Conservation (phyloP, 2,113 vertebrate species). For the Labeo rohita region DNA sequence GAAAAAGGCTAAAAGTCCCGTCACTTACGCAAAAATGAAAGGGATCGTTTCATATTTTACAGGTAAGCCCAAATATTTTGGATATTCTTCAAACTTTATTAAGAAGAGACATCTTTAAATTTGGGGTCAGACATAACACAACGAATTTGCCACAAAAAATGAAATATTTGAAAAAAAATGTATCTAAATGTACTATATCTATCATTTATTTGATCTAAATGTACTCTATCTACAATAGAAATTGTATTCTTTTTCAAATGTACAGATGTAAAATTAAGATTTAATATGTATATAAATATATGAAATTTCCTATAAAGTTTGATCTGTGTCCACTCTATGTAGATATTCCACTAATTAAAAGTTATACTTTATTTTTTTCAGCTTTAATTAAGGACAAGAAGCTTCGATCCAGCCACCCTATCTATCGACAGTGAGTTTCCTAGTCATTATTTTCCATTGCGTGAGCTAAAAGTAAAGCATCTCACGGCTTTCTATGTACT, state of each 20-base stretch:
- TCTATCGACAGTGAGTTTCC: conserved; percentile 69
- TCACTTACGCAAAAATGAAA: conserved; percentile 75
- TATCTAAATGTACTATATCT: no score
- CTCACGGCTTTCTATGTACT: not conserved
- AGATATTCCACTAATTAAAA: not conserved
- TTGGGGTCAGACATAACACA: not conserved
- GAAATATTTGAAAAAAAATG: not conserved
- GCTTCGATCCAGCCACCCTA: conserved; percentile 65
- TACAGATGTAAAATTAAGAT: no score
- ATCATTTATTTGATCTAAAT: no score
- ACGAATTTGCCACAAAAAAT: not conserved
- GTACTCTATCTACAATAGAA: no score
- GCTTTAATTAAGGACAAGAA: conserved; percentile 77
- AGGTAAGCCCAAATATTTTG: conserved; percentile 61
- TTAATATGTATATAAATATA: no score
- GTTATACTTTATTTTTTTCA: conserved; percentile 48
- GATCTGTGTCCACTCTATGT: not conserved
- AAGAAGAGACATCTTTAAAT: not conserved
- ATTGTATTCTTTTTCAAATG: no score
- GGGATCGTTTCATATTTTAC: conserved; percentile 73
- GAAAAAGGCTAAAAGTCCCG: conserved; percentile 58
- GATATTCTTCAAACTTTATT: not conserved
- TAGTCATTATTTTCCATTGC: conserved; percentile 25
- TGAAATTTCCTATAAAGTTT: not conserved
- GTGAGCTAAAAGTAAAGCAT: conserved; percentile 24